Evolutionary conservation across 2,797 vertebrate species (phyloP).

Genomic region (Calcarius lapponicus): DNA sequence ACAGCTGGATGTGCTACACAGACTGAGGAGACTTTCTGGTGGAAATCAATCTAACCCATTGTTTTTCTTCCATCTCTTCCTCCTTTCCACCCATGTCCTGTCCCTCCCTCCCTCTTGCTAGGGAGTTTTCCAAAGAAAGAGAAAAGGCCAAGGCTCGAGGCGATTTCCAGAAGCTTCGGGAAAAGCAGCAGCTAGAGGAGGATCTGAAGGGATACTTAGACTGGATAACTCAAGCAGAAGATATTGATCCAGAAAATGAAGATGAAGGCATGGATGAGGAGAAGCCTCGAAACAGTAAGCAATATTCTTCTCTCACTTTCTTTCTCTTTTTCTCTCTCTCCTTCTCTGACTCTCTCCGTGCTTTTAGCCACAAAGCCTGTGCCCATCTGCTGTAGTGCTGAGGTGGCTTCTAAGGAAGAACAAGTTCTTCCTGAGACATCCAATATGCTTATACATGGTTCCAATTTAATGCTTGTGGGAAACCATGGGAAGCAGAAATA

Average conservation of each 20-base stretch:
- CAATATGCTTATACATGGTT: neutral
- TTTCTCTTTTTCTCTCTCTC: neutral
- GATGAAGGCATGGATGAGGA: slow-evolving; percentile 96
- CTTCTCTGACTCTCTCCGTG: neutral
- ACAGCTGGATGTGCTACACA: neutral
- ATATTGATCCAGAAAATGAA: slow-evolving; percentile 98
- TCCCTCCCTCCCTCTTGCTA: slow-evolving; percentile 67
- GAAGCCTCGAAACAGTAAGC: slow-evolving; percentile 96
- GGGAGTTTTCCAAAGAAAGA: slow-evolving; percentile 98
- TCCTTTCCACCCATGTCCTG: neutral
- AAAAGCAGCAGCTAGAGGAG: slow-evolving; percentile 97
- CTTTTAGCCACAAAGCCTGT: neutral
- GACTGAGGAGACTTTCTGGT: neutral
- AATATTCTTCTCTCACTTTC: neutral
- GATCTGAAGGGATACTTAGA: slow-evolving; percentile 97
- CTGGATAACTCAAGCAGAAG: slow-evolving; percentile 99
- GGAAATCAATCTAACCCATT: slow-evolving; percentile 49
- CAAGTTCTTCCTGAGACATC: neutral
- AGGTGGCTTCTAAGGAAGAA: neutral
- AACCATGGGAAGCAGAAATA: neutral
- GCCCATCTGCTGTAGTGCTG: neutral
- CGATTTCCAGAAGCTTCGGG: slow-evolving; percentile 96
- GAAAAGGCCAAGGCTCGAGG: slow-evolving; percentile 98
- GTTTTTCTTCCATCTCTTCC: slow-evolving; percentile 41
- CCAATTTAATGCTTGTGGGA: neutral